Evolutionary conservation across 2,888 invertebrate species (phyloP), one percentile per base, ranked within the genome.

Genomic region (Apamea epomidion): DNA sequence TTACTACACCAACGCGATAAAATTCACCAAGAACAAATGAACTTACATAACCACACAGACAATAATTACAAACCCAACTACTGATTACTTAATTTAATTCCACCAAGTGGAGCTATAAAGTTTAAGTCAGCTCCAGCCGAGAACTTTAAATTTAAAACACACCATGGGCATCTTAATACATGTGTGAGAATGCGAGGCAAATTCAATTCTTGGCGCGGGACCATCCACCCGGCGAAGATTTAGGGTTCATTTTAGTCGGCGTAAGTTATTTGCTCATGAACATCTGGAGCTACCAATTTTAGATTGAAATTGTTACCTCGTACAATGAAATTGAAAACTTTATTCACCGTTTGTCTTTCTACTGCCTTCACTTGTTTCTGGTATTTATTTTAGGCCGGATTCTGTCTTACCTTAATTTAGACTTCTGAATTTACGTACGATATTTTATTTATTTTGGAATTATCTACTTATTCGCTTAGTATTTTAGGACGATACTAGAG

Each of bases 231-330:
- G 91, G 89, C 83, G 92, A 94, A 95, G 96, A 96, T 96, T 96
- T 96, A 96, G 93, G 93, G 95, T 95, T 96, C 96, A 95, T 95
- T 96, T 95, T 94, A 93, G 93, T 92, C 92, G 91, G 91, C 91
- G 93, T 95, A 95, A 96, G 95, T 95, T 96, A 96, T 96, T 95
- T 93, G 93, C 93, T 94, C 94, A 94, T 93, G 94, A 96, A 95
- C 96, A 96, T 95, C 95, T 96, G 96, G 94, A 93, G 93, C 92
- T 90, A 92, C 92, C 92, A 92, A 94, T 94, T 94, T 94, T 92
- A 94, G 93, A 94, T 94, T 94, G 95, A 94, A 95, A 94, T 94
- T 91, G 93, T 94, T 93, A 92, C 93, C 91, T 92, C 90, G 90
- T 92, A 91, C 89, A 89, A 91, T 91, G 91, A 91, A 94, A 94